Conservation (phyloP, 2,113 vertebrate species). For the Tragulus kanchil region DNA sequence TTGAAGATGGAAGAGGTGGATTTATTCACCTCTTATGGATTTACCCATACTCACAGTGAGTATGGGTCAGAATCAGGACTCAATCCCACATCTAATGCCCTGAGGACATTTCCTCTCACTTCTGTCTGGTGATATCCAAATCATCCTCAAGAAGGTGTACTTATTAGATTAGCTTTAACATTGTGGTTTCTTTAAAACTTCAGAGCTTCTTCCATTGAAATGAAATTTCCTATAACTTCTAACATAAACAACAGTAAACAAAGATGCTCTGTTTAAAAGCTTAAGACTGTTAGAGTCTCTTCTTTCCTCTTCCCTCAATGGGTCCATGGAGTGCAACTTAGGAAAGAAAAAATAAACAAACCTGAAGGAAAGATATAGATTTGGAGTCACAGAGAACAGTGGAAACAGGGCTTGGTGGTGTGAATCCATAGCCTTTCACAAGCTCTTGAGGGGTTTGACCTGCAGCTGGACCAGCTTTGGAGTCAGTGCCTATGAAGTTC, state of each 20-base stretch:
- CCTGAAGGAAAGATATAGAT: background rate
- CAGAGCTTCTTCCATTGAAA: background rate
- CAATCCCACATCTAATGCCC: background rate
- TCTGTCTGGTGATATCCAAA: background rate
- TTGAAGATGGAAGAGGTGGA: background rate
- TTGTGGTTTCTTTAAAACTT: background rate
- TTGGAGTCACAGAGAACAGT: background rate
- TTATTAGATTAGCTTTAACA: background rate
- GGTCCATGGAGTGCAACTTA: background rate
- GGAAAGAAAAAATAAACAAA: background rate
- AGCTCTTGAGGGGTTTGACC: background rate
- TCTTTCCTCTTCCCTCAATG: background rate
- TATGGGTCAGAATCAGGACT: background rate
- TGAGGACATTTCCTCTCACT: background rate
- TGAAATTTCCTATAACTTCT: background rate
- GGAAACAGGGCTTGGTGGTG: background rate
- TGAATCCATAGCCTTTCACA: background rate
- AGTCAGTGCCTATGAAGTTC: background rate
- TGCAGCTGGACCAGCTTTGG: background rate
- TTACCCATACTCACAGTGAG: background rate
- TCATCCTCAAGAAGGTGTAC: background rate
- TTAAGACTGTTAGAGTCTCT: background rate
- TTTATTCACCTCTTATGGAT: background rate
- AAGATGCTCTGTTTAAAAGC: constrained; percentile 18
- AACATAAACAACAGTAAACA: background rate